These are phyloP conservation scores for Cynopterus brachyotis DNA, from an alignment of 2,113 vertebrate species.

Conservation along the genomic window DNA sequence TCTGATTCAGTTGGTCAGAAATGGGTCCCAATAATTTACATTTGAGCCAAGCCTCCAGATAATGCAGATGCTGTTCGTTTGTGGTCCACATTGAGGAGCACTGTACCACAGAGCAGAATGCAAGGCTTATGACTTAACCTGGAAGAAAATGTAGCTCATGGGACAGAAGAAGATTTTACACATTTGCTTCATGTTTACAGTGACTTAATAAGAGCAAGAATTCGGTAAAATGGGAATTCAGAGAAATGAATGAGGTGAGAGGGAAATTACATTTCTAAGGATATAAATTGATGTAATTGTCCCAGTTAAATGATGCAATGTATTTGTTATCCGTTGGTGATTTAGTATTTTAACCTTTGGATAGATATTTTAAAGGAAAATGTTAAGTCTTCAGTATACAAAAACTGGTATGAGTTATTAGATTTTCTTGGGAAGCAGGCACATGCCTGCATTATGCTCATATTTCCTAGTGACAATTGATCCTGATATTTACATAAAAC, in stretches of 20 bases:
- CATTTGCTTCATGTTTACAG: not conserved
- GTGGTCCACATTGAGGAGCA: not conserved
- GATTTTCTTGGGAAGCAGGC: not conserved
- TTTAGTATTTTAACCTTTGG: not conserved
- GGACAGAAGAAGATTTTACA: not conserved
- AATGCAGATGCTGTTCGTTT: not conserved
- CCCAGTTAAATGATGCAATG: not conserved
- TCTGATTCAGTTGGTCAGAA: not conserved
- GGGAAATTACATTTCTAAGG: not conserved
- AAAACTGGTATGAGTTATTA: not conserved
- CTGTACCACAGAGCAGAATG: not conserved
- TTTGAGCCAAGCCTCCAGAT: not conserved
- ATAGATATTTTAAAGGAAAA: not conserved
- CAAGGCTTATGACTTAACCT: not conserved
- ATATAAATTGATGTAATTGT: not conserved
- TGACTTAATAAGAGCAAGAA: not conserved
- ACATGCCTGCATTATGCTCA: not conserved
- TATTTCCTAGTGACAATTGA: not conserved
- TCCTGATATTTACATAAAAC: conserved; percentile 13
- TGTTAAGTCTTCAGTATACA: not conserved
- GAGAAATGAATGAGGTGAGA: not conserved
- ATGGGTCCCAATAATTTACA: not conserved
- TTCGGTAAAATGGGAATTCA: not conserved
- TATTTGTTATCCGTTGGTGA: not conserved
- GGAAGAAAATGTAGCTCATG: not conserved